Percentiles rank a stretch among this genome's conserved stretches.
phyloP scores from a whole-genome alignment of 1,140 invertebrate species.

The Drosophila trapezifrons region DNA sequence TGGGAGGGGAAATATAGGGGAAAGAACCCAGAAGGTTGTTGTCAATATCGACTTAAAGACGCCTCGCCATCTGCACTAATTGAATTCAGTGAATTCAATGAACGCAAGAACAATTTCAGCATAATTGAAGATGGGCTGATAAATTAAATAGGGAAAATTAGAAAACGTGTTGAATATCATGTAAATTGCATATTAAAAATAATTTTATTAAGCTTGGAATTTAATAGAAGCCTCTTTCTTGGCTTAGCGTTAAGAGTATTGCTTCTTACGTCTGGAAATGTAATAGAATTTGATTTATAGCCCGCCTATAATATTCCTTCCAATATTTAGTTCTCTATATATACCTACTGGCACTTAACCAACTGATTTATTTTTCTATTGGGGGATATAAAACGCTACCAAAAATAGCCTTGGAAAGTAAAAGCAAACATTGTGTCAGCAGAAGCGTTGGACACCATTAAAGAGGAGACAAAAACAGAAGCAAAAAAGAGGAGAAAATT shows the following conservation, averaged over 20 bases:
- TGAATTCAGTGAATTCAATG: constrained; percentile 11
- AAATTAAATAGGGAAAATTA: neutral
- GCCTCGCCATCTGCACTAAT: constrained; percentile 2
- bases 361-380: constrained; percentile 6
- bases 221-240: neutral
- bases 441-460: constrained; percentile 14
- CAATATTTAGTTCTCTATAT: neutral
- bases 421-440: constrained; percentile 35
- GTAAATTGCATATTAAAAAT: neutral
- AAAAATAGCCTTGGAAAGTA: constrained; percentile 43
- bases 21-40: neutral
- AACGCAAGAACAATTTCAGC: neutral
- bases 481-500: constrained; percentile 1
- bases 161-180: no score
- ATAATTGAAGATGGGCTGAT: constrained; percentile 3
- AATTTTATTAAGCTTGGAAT: neutral
- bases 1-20: neutral
- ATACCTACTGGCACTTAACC: neutral
- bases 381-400: constrained; percentile 15
- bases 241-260: no score
- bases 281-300: no score
- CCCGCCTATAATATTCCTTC: no score
- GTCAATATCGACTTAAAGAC: constrained; percentile 10
- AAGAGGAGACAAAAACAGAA: constrained; percentile 4
- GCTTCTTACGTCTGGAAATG: no score